phyloP scores from a whole-genome alignment of 2,888 invertebrate species.

The Dasysyrphus tricinctus region DNA sequence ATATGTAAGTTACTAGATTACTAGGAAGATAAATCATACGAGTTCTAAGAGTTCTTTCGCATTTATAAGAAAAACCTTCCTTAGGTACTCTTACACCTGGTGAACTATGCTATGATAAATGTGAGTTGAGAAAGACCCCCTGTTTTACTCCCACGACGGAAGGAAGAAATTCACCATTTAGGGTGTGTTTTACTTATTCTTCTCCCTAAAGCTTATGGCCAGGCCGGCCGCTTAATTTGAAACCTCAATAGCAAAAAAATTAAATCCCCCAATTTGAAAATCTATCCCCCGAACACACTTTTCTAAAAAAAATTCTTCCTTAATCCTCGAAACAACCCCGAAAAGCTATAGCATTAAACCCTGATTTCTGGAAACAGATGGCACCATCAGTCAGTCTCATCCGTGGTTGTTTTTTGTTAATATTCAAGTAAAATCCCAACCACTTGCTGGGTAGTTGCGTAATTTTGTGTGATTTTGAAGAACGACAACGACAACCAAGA shows the following conservation, averaged over 20 bases:
- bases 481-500: background rate
- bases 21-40: too few species aligned
- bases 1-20: too few species aligned
- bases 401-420: slow-evolving; percentile 58
- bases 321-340: slow-evolving; percentile 67
- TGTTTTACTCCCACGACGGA: too few species aligned
- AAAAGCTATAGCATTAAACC: background rate
- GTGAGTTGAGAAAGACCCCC: too few species aligned
- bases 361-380: slow-evolving; percentile 60
- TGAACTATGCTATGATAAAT: too few species aligned
- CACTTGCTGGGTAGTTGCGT: slow-evolving; percentile 52
- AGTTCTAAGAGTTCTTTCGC: too few species aligned
- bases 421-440: slow-evolving; percentile 62
- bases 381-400: slow-evolving; percentile 50
- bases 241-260: background rate
- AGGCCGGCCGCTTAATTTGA: background rate
- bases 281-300: background rate
- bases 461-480: slow-evolving; percentile 31
- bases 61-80: too few species aligned
- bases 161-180: too few species aligned
- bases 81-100: too few species aligned
- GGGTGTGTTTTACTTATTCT: too few species aligned
- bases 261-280: background rate
- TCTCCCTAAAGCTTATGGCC: too few species aligned
- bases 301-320: slow-evolving; percentile 1